Base-by-base conservation (phyloP, 2,113 vertebrate species). In the Microcebus ravelobensis region DNA sequence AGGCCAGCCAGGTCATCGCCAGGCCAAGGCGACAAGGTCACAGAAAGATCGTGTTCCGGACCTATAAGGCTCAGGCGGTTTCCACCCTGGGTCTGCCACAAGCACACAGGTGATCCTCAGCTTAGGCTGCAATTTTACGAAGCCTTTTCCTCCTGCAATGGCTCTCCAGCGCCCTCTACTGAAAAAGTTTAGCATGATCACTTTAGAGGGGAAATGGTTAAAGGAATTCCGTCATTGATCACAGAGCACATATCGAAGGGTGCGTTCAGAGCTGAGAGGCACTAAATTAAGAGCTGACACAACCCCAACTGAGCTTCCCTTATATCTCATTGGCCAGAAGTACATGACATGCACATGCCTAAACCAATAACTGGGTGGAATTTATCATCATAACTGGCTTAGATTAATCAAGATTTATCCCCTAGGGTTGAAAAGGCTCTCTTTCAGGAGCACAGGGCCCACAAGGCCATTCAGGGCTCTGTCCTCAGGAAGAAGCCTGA, bases 91-190 rank as follows among this genome's bases (percentile, higher is more conserved):
- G 25, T n/a, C 29, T 42, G 34, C 42, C 50, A 34, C 39, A 36
- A 42, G 31, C 74, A 21, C 42, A 50, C 34, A 48, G 27, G 61
- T 25, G 34, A 65, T 45, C 27, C 52, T 57, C 71, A 20, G 14
- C 21, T 48, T 36, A n/a, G 52, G 65, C 67, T 82, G 36, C 55
- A 27, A 29, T 5, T 13, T 29, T 42, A 12, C 27, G 36, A 52
- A 85, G 9, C 34, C 70, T 55, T 23, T 11, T 45, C 31, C n/a
- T 81, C 10, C 45, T 61, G 3, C 8, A 15, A 3, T 63, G 91
- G 94, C 82, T 86, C 94, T 89, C 73, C 36, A 83, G 93, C 39
- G 55, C 77, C 96, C 93, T 86, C 97, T 94, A 63, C 87, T 83
- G 94, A 82, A 50, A 39, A 97, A 73, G 1, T 36, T 87, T 50